Evolutionary conservation across 2,113 vertebrate species (phyloP), one percentile per base, ranked within the genome.

Genomic region (Alosa alosa): DNA sequence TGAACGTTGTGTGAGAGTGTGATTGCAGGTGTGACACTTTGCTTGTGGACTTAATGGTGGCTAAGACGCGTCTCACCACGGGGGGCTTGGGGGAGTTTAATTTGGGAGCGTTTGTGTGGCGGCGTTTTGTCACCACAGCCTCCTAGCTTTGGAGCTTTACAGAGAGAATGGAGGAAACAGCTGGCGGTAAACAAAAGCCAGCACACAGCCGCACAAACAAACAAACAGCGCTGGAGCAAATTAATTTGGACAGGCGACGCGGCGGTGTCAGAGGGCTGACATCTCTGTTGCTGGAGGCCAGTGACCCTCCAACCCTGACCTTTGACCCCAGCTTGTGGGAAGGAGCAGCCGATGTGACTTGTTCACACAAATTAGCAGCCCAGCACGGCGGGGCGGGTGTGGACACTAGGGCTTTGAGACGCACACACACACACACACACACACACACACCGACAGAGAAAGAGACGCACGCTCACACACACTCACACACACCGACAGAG

Each of bases 331-430:
- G n/a, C 6, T 64, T 22, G 60, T 64, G 60, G 60, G 60, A 36
- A 72, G 64, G 10, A 31, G 64, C 25, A 11, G 88, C 85, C 89
- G 86, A 90, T 87, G 87, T 78, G 86, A 88, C 81, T 83, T 68
- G 89, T 82, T 90, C 84, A 87, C 86, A 87, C 87, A 84, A 84
- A 57, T 85, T 39, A 86, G 11, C 57, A 6, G 46, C 84, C 55
- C 84, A 50, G n/a, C 83, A 85, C 88, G 90, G 9, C 11, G 64
- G 25, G 36, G 25, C 31, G 25, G 4, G 87, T 94, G 91, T 94
- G 89, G 93, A 90, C 90, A 89, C 88, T 92, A 83, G 88, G 88
- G 94, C 92, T 94, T 93, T 91, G 84, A 84, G 81, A 88, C 85
- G 90, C 92, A 93, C 93, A 88, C 92, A 87, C 84, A 85, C n/a